These are phyloP conservation scores for Eurosta solidaginis DNA, from an alignment of 1,140 invertebrate genomes.

Conservation along the genomic window DNA sequence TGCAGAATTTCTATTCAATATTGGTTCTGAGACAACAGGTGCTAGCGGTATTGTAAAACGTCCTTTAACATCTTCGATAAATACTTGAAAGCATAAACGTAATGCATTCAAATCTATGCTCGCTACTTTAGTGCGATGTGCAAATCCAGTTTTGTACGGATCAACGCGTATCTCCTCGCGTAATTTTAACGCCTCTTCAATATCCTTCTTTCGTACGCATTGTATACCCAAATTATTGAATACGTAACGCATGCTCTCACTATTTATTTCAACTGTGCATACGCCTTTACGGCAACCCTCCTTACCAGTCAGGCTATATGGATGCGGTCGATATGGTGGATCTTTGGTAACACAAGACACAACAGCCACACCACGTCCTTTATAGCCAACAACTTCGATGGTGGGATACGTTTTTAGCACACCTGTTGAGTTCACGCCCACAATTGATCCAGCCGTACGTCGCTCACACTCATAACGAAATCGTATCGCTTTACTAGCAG, in stretches of 20 bases:
- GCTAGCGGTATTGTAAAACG: slow-evolving; percentile 77
- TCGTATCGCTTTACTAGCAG: slow-evolving; percentile 83
- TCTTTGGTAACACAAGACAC: slow-evolving; percentile 94
- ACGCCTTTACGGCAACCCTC: slow-evolving; percentile 91
- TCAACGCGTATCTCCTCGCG: slow-evolving; percentile 88
- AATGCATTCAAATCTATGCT: slow-evolving; percentile 93
- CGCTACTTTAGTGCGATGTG: slow-evolving; percentile 77
- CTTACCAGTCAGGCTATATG: slow-evolving; percentile 93
- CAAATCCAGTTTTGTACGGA: slow-evolving; percentile 90
- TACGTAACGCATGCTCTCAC: slow-evolving; percentile 75
- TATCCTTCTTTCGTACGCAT: slow-evolving; percentile 94
- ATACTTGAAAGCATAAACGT: slow-evolving; percentile 94
- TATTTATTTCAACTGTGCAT: slow-evolving; percentile 80
- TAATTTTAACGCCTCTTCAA: slow-evolving; percentile 79
- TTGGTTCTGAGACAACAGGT: slow-evolving; percentile 87
- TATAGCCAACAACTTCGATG: slow-evolving; percentile 83
- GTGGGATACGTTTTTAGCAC: slow-evolving; percentile 93
- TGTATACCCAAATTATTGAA: slow-evolving; percentile 95
- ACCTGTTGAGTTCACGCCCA: slow-evolving; percentile 81
- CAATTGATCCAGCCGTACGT: slow-evolving; percentile 90
- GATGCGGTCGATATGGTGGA: slow-evolving; percentile 84
- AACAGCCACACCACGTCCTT: slow-evolving; percentile 77
- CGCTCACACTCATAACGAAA: slow-evolving; percentile 96
- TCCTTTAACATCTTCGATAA: slow-evolving; percentile 69
- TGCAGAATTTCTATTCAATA: slow-evolving; percentile 96